Percentiles rank a stretch among this genome's conserved stretches.
phyloP scores from a whole-genome alignment of 2,113 vertebrate species.

The Festucalex cinctus region DNA sequence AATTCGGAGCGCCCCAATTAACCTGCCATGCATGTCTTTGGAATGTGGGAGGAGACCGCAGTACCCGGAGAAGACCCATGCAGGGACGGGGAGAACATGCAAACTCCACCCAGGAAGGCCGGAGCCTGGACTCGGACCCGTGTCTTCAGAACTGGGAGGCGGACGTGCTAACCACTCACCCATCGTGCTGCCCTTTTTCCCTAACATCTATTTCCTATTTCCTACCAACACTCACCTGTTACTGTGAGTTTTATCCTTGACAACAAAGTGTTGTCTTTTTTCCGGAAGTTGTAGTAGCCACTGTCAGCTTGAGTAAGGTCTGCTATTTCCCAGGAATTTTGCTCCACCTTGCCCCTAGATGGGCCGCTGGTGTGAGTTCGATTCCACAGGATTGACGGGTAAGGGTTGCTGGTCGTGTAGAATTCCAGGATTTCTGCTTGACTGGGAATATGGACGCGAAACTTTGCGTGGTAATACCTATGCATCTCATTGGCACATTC shows the following conservation, averaged over 20 bases:
- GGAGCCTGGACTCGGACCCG: too few species aligned
- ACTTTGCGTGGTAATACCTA: rapidly evolving
- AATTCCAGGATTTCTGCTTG: slow-evolving; percentile 23
- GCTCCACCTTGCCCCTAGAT: not conserved
- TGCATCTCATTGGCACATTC: slow-evolving; percentile 7
- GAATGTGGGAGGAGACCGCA: too few species aligned
- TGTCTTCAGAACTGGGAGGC: too few species aligned
- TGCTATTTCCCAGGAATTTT: rapidly evolving
- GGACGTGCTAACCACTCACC: too few species aligned
- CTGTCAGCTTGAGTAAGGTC: slow-evolving; percentile 24
- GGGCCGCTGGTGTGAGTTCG: not conserved
- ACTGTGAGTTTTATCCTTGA: slow-evolving; percentile 11
- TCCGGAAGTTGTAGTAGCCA: slow-evolving; percentile 45
- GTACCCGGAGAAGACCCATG: too few species aligned
- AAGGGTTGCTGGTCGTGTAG: rapidly evolving
- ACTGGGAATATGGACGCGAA: rapidly evolving
- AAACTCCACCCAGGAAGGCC: too few species aligned
- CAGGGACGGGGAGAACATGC: too few species aligned
- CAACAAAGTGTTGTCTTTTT: not conserved
- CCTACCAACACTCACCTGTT: slow-evolving; percentile 26
- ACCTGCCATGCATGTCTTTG: too few species aligned
- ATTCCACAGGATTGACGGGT: slow-evolving; percentile 37
- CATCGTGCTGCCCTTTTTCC: too few species aligned
- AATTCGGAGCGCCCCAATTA: too few species aligned
- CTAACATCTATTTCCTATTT: not conserved